Percentiles rank a stretch among this genome's conserved stretches.
phyloP scores from a whole-genome alignment of 2,797 vertebrate species.

The Mormyrus proboscirostris region DNA sequence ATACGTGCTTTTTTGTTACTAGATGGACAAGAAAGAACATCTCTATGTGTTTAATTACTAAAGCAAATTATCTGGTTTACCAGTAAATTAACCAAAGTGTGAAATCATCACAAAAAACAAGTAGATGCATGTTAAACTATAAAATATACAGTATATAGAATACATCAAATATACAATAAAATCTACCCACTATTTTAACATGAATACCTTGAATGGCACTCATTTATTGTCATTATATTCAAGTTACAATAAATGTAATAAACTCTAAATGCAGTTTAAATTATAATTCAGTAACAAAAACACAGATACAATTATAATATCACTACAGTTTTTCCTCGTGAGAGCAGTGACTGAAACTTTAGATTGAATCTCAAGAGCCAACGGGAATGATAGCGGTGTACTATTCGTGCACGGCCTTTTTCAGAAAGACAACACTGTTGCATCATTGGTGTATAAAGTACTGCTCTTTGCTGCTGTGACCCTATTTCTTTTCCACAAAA shows the following conservation, averaged over 20 bases:
- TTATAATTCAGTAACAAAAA: neutral
- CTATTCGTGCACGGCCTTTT: neutral
- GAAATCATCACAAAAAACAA: neutral
- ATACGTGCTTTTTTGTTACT: neutral
- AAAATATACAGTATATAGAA: neutral
- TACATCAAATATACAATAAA: neutral
- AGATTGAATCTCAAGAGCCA: neutral
- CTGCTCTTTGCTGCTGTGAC: neutral
- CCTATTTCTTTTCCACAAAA: neutral
- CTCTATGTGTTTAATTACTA: neutral
- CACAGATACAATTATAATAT: neutral
- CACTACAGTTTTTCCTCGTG: neutral
- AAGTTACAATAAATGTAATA: neutral
- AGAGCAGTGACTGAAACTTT: neutral
- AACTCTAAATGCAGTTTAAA: neutral
- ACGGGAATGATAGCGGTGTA: neutral
- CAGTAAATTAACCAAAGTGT: neutral
- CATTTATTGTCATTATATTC: neutral
- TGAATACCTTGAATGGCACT: neutral
- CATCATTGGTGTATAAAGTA: neutral
- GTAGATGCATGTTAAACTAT: neutral
- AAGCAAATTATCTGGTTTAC: neutral
- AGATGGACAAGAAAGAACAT: neutral
- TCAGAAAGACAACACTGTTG: neutral
- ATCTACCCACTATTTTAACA: neutral